Evolutionary conservation across 2,113 vertebrate species (phyloP), one percentile per base, ranked within the genome.

Genomic region (Lepus europaeus): DNA sequence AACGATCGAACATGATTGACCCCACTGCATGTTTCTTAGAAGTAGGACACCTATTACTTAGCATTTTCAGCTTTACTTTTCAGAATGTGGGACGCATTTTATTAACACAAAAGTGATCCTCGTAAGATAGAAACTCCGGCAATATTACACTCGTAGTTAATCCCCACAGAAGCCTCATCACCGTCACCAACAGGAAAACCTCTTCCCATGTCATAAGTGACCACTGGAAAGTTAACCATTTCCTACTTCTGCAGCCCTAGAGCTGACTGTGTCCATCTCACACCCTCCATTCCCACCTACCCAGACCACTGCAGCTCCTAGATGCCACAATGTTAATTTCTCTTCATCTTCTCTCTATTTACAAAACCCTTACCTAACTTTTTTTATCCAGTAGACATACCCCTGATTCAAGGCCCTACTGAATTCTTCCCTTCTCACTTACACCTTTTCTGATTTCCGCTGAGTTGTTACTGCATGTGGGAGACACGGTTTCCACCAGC

Each of bases 1-100:
- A 74, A 81, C 63, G 69, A 14, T 2, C 64, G 49, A 92, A 49
- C 31, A 56, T 61, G 39, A 56, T n/a, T 9, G 49, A 51, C 25
- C 11, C 19, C 0, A 86, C 10, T 81, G n/a, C 5, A 56, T 56
- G 14, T 68, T 76, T 45, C 10, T 49, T 87, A 92, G 74, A 92
- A 77, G 70, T 68, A 79, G 23, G 4, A 69, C 13, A 36, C 31
- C 45, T 9, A 39, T 76, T 63, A 59, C 20, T 70, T 91, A 80
- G 7, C n/a, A 66, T 83, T 85, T 68, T 89, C 49, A 79, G 9
- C 11, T 68, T 89, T 85, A 69, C 64, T 74, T 78, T 56, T 94
- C 17, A 93, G 81, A 49, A 92, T 66, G 49, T 49, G 77, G 87
- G 17, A 79, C n/a, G 73, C 16, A 83, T 72, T 78, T 88, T 63